Conservation (phyloP, 1,140 invertebrate genomes). For the Drosophila pallidifrons region DNA sequence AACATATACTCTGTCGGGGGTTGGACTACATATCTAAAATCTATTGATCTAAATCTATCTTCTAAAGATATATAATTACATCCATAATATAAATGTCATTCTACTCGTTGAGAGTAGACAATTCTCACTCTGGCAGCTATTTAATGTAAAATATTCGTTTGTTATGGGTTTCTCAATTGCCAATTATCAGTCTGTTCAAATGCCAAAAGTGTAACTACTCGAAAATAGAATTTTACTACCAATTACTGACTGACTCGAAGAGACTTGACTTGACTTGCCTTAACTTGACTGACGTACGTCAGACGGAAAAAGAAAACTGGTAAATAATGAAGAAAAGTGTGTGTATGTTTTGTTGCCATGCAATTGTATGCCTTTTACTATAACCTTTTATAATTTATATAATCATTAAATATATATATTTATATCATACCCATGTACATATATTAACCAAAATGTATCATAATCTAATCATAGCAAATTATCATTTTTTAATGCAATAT, state of each 20-base stretch:
- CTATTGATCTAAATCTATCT: slow-evolving; percentile 23
- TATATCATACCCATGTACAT: slow-evolving; percentile 14
- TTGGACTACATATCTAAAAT: slow-evolving; percentile 34
- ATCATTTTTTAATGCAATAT: not conserved
- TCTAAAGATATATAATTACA: slow-evolving; percentile 1
- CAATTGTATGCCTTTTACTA: slow-evolving; percentile 80
- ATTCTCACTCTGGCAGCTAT: slow-evolving; percentile 7
- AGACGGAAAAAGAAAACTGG: slow-evolving; percentile 7
- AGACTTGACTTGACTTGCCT: slow-evolving; percentile 17
- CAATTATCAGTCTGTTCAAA: not conserved
- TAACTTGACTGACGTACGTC: slow-evolving; percentile 37
- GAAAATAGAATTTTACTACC: slow-evolving; percentile 1
- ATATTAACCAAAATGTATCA: slow-evolving; percentile 22
- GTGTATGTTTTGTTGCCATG: slow-evolving; percentile 82
- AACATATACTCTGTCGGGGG: slow-evolving; percentile 44
- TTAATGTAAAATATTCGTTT: slow-evolving; percentile 2
- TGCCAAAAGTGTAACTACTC: no score
- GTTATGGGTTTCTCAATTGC: not conserved
- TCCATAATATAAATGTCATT: not conserved
- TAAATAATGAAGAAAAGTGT: slow-evolving; percentile 58
- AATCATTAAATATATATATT: slow-evolving; percentile 15
- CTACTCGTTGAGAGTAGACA: not conserved
- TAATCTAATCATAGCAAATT: not conserved
- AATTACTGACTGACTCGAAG: slow-evolving; percentile 36
- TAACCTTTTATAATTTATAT: slow-evolving; percentile 55